These are phyloP conservation scores for Lamellibrachia columna DNA, from an alignment of 2,888 invertebrate species.

Conservation along the genomic window DNA sequence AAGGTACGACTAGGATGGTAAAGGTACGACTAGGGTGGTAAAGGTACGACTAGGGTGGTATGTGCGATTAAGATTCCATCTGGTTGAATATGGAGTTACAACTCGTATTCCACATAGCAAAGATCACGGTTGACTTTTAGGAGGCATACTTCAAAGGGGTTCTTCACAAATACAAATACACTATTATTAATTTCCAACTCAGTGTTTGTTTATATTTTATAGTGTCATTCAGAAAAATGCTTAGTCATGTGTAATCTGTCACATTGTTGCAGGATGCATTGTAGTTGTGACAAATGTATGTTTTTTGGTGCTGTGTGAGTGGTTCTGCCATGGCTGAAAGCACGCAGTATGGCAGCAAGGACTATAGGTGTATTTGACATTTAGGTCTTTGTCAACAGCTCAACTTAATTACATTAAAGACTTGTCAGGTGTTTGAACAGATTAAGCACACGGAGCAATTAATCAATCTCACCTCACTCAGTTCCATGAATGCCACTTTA, in stretches of 20 bases:
- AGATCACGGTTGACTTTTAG: too few relatives aligned
- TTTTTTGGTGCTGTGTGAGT: background rate
- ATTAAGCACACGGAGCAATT: background rate
- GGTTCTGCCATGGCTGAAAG: background rate
- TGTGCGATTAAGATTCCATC: too few relatives aligned
- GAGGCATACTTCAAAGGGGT: too few relatives aligned
- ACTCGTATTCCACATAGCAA: too few relatives aligned
- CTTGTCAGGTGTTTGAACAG: background rate
- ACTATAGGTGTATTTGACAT: background rate
- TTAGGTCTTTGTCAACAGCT: background rate
- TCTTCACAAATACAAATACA: too few relatives aligned
- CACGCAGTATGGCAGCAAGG: background rate
- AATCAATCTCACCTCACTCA: background rate
- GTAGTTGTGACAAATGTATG: background rate
- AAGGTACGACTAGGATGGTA: too few relatives aligned
- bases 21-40: too few relatives aligned
- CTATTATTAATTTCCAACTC: background rate
- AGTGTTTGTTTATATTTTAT: background rate
- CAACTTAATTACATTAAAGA: constrained; percentile 16
- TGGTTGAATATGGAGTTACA: too few relatives aligned
- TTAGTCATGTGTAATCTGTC: background rate
- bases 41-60: too few relatives aligned
- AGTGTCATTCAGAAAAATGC: background rate
- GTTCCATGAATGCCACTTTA: background rate
- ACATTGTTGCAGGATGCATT: background rate